Evolutionary conservation across 2,113 vertebrate genomes (phyloP).

Genomic region (Catagonus wagneri): DNA sequence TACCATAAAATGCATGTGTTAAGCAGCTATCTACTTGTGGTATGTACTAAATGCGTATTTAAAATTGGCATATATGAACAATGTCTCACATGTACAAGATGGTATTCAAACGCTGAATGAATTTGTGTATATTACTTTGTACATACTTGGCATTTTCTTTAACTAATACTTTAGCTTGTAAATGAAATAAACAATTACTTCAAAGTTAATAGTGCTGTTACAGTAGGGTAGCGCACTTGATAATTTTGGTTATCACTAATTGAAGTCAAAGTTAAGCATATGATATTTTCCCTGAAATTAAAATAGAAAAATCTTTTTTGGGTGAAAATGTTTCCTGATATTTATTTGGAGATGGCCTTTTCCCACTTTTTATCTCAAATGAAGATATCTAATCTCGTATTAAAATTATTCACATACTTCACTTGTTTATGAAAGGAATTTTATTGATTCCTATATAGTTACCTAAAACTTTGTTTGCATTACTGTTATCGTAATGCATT

Average conservation of each 20-base stretch:
- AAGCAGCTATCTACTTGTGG: constrained; percentile 38
- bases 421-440: not conserved
- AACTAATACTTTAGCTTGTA: constrained; percentile 5
- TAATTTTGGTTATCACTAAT: constrained; percentile 51
- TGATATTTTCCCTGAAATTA: not conserved
- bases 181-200: constrained; percentile 39
- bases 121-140: not conserved
- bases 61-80: not conserved
- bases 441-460: constrained; percentile 44
- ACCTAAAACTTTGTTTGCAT: constrained; percentile 48
- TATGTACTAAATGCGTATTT: constrained; percentile 20
- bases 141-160: not conserved
- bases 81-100: not conserved
- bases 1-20: not conserved
- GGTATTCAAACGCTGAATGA: not conserved
- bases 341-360: not conserved
- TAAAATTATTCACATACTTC: constrained; percentile 37
- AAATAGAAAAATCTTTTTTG: constrained; percentile 10
- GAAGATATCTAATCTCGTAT: not conserved
- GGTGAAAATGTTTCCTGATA: not conserved
- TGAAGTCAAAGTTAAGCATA: constrained; percentile 32
- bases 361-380: not conserved
- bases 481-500: not conserved
- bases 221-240: not conserved
- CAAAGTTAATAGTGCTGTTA: not conserved